These are phyloP conservation scores for Cerastis leucographa DNA, from an alignment of 2,888 invertebrate species.

Conservation along the genomic window DNA sequence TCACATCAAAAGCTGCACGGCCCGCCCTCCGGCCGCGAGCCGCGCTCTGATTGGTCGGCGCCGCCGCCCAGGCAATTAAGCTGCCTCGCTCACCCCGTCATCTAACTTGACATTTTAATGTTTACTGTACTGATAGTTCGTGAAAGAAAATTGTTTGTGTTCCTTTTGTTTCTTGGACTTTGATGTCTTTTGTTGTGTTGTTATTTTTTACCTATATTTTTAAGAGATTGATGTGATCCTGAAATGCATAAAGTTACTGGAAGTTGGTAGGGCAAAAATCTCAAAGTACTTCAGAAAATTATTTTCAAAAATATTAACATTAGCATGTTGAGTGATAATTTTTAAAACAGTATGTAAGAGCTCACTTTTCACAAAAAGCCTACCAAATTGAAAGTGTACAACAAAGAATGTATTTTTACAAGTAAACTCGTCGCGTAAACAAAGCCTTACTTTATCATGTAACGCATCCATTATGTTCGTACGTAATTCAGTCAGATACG, in stretches of 20 bases:
- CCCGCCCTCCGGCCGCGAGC: constrained; percentile 81
- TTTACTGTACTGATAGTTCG: constrained; percentile 80
- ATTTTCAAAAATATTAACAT: too few species aligned
- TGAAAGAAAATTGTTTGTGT: constrained; percentile 57
- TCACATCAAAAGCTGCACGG: constrained; percentile 80
- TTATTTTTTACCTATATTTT: neutral
- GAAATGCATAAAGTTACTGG: neutral
- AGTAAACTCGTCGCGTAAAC: constrained; percentile 35
- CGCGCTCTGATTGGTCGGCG: constrained; percentile 81
- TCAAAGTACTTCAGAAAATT: neutral
- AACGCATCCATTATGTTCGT: constrained; percentile 76
- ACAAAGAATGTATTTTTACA: constrained; percentile 1
- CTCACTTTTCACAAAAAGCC: neutral
- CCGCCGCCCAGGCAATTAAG: constrained; percentile 87
- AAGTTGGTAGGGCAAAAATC: neutral
- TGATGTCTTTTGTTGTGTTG: constrained; percentile 5
- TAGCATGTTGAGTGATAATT: neutral
- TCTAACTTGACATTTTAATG: constrained; percentile 89
- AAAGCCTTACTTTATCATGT: constrained; percentile 69
- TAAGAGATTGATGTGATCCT: neutral
- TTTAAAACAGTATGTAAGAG: neutral
- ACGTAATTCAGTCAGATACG: constrained; percentile 85
- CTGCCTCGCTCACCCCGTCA: constrained; percentile 80
- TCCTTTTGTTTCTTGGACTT: constrained; percentile 47
- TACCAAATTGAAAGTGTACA: neutral